These are phyloP conservation scores for Bombycilla garrulus DNA, from an alignment of 2,113 vertebrate genomes.

Conservation along the genomic window DNA sequence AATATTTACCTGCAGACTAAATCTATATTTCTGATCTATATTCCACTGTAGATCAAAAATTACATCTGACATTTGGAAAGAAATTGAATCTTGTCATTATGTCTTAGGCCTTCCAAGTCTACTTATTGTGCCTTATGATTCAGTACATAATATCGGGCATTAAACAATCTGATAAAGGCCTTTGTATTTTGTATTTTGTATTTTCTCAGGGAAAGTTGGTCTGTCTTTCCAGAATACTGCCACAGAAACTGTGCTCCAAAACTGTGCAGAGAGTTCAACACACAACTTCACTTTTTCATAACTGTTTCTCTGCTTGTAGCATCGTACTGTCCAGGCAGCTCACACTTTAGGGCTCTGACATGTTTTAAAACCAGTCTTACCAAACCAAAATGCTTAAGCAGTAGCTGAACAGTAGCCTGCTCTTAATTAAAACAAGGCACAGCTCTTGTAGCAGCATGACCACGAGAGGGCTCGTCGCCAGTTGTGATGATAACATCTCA, in stretches of 20 bases:
- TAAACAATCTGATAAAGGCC: neutral
- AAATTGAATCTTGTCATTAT: neutral
- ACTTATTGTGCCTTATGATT: neutral
- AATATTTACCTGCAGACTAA: neutral
- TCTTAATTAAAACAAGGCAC: neutral
- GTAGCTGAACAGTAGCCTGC: neutral
- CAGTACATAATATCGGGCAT: fast-evolving
- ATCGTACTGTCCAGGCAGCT: neutral
- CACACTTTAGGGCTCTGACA: neutral
- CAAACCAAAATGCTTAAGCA: neutral
- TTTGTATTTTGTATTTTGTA: too few species aligned
- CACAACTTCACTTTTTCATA: neutral
- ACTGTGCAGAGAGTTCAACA: neutral
- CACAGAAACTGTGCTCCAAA: neutral
- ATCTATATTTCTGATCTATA: neutral
- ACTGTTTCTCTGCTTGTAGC: neutral
- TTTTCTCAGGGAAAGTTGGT: neutral
- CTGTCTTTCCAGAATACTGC: neutral
- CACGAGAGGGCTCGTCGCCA: neutral
- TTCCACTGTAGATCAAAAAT: neutral
- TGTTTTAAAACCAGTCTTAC: neutral
- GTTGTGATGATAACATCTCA: neutral
- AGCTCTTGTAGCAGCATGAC: neutral
- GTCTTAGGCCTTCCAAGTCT: neutral
- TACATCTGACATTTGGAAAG: neutral